Conservation (phyloP, 2,888 invertebrate genomes). For the Epinotia ramella region DNA sequence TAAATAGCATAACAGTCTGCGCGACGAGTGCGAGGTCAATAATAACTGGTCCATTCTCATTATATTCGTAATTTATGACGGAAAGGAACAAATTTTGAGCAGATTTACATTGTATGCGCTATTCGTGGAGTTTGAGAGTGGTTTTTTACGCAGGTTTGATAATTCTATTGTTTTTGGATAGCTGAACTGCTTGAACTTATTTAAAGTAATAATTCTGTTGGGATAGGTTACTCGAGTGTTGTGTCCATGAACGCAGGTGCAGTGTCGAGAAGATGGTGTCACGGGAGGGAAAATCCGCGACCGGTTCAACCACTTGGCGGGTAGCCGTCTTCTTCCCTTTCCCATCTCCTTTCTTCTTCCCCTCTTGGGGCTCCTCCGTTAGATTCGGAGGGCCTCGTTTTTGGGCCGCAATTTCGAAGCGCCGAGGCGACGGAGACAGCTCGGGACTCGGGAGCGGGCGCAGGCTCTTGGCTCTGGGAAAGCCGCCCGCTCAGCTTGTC, state of each 20-base stretch:
- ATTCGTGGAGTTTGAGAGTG: slow-evolving; percentile 2
- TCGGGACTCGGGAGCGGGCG: not conserved
- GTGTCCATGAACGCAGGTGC: no score
- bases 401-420: not conserved
- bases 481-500: not conserved
- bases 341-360: no score
- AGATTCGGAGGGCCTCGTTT: not conserved
- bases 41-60: not conserved
- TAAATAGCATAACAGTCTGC: not conserved
- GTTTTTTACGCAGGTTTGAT: not conserved
- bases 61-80: not conserved
- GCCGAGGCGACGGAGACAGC: no score
- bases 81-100: slow-evolving; percentile 1
- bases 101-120: slow-evolving; percentile 10
- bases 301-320: no score
- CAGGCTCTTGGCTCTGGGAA: not conserved
- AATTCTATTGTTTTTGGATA: not conserved
- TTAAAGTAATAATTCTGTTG: not conserved
- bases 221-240: no score
- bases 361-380: no score
- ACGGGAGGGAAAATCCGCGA: no score
- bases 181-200: not conserved
- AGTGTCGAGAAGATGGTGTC: no score
- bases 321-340: no score
- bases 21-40: not conserved